Base-by-base conservation (phyloP, 2,888 invertebrate species). In the Hybos culiciformis region DNA sequence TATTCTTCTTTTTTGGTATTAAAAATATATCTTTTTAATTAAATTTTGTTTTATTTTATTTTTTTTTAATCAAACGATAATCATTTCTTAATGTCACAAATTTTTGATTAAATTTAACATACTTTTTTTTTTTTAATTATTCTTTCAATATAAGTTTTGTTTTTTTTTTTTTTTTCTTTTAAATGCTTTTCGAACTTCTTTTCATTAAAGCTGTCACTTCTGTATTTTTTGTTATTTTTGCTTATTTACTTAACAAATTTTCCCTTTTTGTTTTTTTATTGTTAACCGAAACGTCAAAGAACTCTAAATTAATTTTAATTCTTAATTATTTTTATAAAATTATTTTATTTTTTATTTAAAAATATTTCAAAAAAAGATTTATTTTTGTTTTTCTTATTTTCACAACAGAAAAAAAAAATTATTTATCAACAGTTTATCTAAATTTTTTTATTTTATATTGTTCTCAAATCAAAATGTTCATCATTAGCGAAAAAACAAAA, bases 211-310 rank as follows among this genome's bases (percentile, higher is more conserved):
- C n/a, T n/a, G n/a, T n/a, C n/a, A n/a, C n/a, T n/a, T n/a, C n/a
- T n/a, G n/a, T n/a, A 41, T 44, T 47, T 11, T 12, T 36, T 38
- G 20, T 33, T 17, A 44, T 23, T 39, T 37, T 42, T 14, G 34
- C 21, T 42, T 26, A 4, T 40, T 29, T 18, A 15, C 5, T 40
- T 14, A 21, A 40, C 33, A 37, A 41, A 39, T 43, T 44, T 32
- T 46, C 44, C 43, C 40, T 47, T 38, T 19, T 46, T 39, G 47
- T 46, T 15, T 15, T 32, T 15, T 15, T 32, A n/a, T n/a, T n/a
- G n/a, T n/a, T n/a, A n/a, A n/a, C n/a, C n/a, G n/a, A n/a, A n/a
- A n/a, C n/a, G n/a, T n/a, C n/a, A n/a, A n/a, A n/a, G n/a, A n/a
- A n/a, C n/a, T n/a, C n/a, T n/a, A n/a, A n/a, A n/a, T 14, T n/a